Evolutionary conservation across 2,113 vertebrate species (phyloP).

Genomic region (Pelmatolapia mariae): DNA sequence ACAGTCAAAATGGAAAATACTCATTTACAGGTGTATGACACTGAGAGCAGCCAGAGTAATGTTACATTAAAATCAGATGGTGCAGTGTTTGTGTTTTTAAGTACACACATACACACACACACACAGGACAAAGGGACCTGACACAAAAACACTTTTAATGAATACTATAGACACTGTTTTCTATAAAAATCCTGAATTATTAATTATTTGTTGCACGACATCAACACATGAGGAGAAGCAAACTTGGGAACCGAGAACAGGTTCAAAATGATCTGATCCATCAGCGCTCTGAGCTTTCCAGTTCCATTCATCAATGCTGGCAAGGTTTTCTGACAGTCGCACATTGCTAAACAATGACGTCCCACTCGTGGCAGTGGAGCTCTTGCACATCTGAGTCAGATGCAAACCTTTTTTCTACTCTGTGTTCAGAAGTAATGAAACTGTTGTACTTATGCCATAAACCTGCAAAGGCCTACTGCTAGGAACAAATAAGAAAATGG

Average conservation of each 20-base stretch:
- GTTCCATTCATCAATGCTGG: background rate
- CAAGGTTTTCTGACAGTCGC: background rate
- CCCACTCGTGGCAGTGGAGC: background rate
- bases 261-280: background rate
- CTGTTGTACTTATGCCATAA: background rate
- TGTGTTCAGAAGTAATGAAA: background rate
- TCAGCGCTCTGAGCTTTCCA: background rate
- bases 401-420: background rate
- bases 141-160: background rate
- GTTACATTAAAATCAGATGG: conserved; percentile 22
- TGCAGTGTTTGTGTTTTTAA: background rate
- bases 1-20: conserved; percentile 11
- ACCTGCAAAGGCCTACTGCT: background rate
- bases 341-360: background rate
- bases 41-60: background rate
- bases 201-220: background rate
- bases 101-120: background rate
- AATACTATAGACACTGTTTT: background rate
- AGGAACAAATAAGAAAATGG: background rate
- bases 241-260: background rate
- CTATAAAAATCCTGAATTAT: background rate
- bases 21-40: conserved; percentile 5
- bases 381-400: background rate
- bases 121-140: background rate
- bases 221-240: background rate